Evolutionary conservation across 2,888 invertebrate species (phyloP), one percentile per base, ranked within the genome.

Genomic region (Unio delphinus): DNA sequence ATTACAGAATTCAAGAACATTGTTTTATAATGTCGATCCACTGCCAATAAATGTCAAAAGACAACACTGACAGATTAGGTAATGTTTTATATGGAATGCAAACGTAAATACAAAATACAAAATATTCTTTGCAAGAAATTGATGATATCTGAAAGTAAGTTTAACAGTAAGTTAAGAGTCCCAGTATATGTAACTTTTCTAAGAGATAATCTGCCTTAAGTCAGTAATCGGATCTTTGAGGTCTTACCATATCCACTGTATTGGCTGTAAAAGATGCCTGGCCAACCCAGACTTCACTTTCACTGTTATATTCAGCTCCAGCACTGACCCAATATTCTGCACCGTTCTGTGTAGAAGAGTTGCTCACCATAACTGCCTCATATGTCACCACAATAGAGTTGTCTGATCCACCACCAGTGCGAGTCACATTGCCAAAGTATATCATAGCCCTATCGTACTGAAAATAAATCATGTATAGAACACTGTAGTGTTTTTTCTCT

Each of bases 301-400:
- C 84, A 59, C 80, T 74, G 73, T 84, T 81, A 75, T 86, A 90
- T 70, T 88, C 89, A 0, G 88, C 88, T 0, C 89, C 89, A 7
- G 86, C 87, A 76, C 88, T 89, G 18, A 89, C 84, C 87, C 88
- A 89, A 78, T 88, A 87, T 5, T 68, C 60, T 34, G 63, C 70
- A 5, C 75, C 78, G 63, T 83, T 72, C 8, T 69, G 59, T 1
- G 80, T 76, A 0, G 63, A 54, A 18, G 65, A 56, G 57, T 75
- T 78, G 7, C 80, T 76, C 3, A 88, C 74, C 83, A 87, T 86
- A 11, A 87, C 74, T 1, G 86, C 89, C 20, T 83, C 82, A 76
- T 85, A 89, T 28, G 75, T 78, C n/a, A 88, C 80, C 11, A 69
- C 15, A 15, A 88, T 81, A 23, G 78, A 75, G 68, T 79, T 82